Evolutionary conservation across 1,140 invertebrate genomes (phyloP).

Genomic region (Chrysopa pallens): DNA sequence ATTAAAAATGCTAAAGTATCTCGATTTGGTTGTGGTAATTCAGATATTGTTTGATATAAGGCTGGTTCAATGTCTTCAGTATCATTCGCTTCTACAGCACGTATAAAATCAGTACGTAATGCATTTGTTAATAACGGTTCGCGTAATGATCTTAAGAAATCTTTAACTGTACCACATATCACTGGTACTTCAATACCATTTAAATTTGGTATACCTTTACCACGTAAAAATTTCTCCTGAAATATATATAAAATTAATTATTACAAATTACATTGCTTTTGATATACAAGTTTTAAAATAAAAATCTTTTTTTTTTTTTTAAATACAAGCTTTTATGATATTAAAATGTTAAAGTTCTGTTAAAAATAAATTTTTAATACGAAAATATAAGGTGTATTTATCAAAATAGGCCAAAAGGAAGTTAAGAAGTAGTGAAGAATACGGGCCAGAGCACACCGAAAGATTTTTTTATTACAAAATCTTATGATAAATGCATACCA

Average conservation of each 20-base stretch:
- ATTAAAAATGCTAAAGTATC: constrained; percentile 76
- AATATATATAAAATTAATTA: constrained; percentile 4
- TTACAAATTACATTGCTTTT: no score
- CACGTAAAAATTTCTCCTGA: constrained; percentile 53
- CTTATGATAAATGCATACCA: no score
- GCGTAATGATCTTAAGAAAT: constrained; percentile 61
- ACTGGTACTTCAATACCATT: constrained; percentile 56
- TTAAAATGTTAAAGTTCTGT: no score
- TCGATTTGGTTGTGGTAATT: constrained; percentile 66
- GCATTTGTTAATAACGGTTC: constrained; percentile 67
- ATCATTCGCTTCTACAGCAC: constrained; percentile 35
- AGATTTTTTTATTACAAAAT: no score
- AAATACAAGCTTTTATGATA: no score
- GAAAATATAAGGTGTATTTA: no score
- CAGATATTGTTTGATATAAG: constrained; percentile 46
- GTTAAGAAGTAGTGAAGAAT: no score
- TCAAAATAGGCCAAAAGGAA: no score
- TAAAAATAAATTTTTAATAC: no score
- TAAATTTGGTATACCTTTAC: constrained; percentile 53
- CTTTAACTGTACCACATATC: constrained; percentile 70
- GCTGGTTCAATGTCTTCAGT: constrained; percentile 19
- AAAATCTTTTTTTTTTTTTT: no score
- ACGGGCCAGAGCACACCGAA: no score
- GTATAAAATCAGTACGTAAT: constrained; percentile 58
- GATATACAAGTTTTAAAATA: not conserved